Evolutionary conservation across 2,113 vertebrate species (phyloP).

Genomic region (Emydocephalus ijimae): DNA sequence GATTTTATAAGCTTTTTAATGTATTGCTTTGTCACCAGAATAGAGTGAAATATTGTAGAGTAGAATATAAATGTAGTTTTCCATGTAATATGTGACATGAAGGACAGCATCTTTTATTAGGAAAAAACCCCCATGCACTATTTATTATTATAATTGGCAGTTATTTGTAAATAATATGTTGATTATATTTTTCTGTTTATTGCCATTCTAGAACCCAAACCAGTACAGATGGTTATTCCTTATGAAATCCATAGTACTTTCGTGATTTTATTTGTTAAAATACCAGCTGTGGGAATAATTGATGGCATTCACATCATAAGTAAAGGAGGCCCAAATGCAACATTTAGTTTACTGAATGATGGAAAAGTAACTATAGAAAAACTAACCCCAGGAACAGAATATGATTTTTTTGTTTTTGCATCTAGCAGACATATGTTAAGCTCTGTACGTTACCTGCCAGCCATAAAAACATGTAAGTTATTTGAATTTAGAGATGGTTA

Average conservation of each 20-base stretch:
- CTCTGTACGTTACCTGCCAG: slow-evolving; percentile 59
- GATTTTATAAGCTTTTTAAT: background rate
- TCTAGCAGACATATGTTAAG: slow-evolving; percentile 73
- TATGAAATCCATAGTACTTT: slow-evolving; percentile 45
- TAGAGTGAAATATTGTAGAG: background rate
- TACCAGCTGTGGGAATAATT: slow-evolving; percentile 58
- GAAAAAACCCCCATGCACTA: background rate
- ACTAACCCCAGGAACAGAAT: slow-evolving; percentile 75
- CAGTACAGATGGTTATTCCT: slow-evolving; percentile 57
- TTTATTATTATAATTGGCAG: slow-evolving; percentile 2
- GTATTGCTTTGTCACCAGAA: background rate
- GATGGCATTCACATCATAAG: slow-evolving; percentile 65
- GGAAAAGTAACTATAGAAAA: slow-evolving; percentile 64
- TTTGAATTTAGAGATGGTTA: slow-evolving; percentile 14
- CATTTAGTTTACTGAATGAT: slow-evolving; percentile 49
- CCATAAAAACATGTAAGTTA: slow-evolving; percentile 79
- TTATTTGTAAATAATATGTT: slow-evolving; percentile 14
- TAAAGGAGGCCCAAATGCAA: slow-evolving; percentile 51
- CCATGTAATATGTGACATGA: background rate
- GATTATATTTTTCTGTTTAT: background rate
- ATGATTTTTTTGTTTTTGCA: slow-evolving; percentile 72
- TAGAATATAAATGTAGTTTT: background rate
- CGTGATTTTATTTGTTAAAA: slow-evolving; percentile 62
- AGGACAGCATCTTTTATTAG: background rate
- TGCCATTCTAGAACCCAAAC: slow-evolving; percentile 62